Percentiles rank a stretch among this genome's conserved stretches.
Evolutionary conservation across 35 echinoderm and acorn worm species (phyloP).

Genomic region (Apostichopus parvimensis): DNA sequence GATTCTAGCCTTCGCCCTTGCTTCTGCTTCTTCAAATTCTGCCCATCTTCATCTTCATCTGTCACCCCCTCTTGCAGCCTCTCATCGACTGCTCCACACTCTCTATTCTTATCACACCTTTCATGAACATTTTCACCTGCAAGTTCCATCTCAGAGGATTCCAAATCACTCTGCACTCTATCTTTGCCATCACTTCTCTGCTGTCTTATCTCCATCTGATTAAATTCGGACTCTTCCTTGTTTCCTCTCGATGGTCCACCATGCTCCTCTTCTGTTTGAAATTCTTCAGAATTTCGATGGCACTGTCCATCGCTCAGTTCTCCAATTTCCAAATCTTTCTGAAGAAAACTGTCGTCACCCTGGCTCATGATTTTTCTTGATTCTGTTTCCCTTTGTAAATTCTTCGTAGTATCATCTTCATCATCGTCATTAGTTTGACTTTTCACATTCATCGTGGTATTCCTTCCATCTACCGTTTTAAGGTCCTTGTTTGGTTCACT

Average conservation of each 20-base stretch:
- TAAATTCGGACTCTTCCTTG: background rate
- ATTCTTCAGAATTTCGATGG: background rate
- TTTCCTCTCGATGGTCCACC: background rate
- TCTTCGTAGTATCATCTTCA: background rate
- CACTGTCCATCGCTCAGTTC: background rate
- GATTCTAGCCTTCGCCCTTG: too few species aligned
- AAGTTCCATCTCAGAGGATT: background rate
- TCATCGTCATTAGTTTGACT: background rate
- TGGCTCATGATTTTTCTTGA: background rate
- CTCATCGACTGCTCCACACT: background rate
- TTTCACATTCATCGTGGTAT: background rate
- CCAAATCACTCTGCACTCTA: background rate
- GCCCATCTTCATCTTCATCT: background rate
- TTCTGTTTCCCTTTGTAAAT: background rate
- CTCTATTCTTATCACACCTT: background rate
- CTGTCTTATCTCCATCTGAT: background rate
- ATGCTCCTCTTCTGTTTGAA: background rate
- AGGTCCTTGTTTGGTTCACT: too few species aligned
- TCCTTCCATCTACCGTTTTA: background rate
- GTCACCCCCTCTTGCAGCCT: background rate
- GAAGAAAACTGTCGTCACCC: background rate
- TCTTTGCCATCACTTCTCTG: background rate
- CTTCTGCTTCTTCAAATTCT: too few species aligned
- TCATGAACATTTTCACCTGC: background rate
- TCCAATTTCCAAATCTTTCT: background rate